phyloP scores from a whole-genome alignment of 2,797 vertebrate species.

The Setipinna tenuifilis region DNA sequence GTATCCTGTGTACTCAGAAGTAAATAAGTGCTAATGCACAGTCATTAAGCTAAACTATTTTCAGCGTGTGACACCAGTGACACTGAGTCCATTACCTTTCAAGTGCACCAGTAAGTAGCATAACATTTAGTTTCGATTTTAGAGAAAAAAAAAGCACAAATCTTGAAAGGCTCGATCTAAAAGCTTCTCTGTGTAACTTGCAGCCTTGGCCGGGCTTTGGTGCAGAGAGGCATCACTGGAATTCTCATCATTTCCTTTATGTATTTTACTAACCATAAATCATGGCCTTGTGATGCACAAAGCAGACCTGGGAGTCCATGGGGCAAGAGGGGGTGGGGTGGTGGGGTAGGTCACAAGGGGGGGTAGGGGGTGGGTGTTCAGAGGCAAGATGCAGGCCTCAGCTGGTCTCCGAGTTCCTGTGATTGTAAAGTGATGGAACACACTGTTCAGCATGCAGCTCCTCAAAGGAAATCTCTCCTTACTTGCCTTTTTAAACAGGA shows the following conservation, averaged over 20 bases:
- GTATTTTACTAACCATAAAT: conserved; percentile 68
- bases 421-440: conserved; percentile 78
- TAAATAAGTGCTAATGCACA: not conserved
- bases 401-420: conserved; percentile 78
- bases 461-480: conserved; percentile 77
- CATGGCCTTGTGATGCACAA: conserved; percentile 67
- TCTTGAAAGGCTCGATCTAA: not conserved
- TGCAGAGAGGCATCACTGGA: conserved; percentile 63
- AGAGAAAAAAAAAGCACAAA: not conserved
- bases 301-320: conserved; percentile 64
- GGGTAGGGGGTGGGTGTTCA: conserved; percentile 15
- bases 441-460: conserved; percentile 69
- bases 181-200: not conserved
- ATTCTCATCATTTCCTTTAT: conserved; percentile 66
- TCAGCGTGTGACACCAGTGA: not conserved
- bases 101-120: not conserved
- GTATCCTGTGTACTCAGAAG: not conserved
- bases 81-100: not conserved
- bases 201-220: not conserved
- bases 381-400: conserved; percentile 58
- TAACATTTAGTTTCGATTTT: not conserved
- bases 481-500: conserved; percentile 78
- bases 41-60: not conserved
- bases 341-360: conserved; percentile 16
- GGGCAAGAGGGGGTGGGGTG: conserved; percentile 28